phyloP scores from a whole-genome alignment of 2,888 invertebrate genomes.

The Cataglyphis livida region DNA sequence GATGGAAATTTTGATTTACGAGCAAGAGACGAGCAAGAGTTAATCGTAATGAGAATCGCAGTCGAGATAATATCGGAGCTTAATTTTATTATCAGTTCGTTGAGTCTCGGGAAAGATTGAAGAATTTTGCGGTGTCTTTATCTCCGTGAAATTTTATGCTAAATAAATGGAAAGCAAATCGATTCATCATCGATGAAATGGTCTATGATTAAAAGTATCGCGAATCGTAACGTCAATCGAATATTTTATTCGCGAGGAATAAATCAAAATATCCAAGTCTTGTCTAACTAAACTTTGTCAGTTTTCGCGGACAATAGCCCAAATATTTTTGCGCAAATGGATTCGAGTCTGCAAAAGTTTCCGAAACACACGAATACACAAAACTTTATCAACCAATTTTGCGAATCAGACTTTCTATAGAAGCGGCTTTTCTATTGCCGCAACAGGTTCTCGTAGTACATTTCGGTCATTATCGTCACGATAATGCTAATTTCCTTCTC shows the following conservation, averaged over 20 bases:
- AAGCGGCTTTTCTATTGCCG: slow-evolving; percentile 38
- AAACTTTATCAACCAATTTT: slow-evolving; percentile 18
- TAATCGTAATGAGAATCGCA: slow-evolving; percentile 11
- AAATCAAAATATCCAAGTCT: not conserved
- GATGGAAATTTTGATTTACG: slow-evolving; percentile 39
- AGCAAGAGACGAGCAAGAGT: not conserved
- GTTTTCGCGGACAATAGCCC: not conserved
- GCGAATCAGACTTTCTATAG: slow-evolving; percentile 5
- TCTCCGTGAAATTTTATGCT: not conserved
- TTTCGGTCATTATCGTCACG: slow-evolving; percentile 53
- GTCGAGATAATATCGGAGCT: slow-evolving; percentile 1
- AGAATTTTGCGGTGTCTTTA: not conserved
- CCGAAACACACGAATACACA: not conserved
- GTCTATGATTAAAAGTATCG: not conserved
- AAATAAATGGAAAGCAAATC: not conserved
- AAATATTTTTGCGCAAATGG: not conserved
- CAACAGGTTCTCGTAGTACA: slow-evolving; percentile 63
- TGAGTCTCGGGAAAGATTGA: slow-evolving; percentile 1
- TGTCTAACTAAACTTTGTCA: not conserved
- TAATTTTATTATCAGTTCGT: slow-evolving; percentile 24
- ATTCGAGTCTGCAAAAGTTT: not conserved
- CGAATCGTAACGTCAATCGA: not conserved
- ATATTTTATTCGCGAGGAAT: not conserved
- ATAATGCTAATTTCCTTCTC: slow-evolving; percentile 49
- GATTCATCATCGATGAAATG: not conserved